These are phyloP conservation scores for Stercorarius parasiticus DNA, from an alignment of 2,113 vertebrate species.

Conservation along the genomic window DNA sequence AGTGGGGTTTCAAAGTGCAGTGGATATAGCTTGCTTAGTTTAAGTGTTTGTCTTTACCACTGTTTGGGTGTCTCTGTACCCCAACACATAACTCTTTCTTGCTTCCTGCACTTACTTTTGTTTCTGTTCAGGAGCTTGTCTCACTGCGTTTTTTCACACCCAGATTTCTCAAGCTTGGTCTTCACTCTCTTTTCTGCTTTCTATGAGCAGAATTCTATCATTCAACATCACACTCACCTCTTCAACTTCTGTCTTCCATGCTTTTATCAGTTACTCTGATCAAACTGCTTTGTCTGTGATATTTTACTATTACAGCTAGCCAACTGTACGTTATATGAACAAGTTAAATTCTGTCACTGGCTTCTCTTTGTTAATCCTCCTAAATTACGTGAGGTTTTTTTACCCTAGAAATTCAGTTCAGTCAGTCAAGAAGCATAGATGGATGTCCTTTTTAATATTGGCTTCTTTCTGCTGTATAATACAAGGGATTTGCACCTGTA, in stretches of 20 bases:
- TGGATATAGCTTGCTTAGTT: neutral
- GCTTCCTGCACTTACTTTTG: neutral
- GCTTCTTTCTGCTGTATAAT: neutral
- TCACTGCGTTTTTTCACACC: neutral
- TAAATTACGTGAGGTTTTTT: neutral
- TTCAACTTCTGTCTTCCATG: neutral
- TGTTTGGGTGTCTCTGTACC: neutral
- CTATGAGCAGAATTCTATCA: neutral
- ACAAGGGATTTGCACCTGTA: neutral
- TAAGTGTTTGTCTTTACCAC: neutral
- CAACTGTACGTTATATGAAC: neutral
- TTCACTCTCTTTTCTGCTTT: neutral
- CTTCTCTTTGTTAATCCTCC: neutral
- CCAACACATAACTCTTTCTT: neutral
- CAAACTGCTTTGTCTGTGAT: neutral
- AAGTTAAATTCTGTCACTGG: neutral
- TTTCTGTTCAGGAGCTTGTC: neutral
- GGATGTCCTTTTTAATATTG: neutral
- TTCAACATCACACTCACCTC: neutral
- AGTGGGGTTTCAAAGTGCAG: neutral
- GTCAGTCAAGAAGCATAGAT: neutral
- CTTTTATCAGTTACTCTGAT: neutral
- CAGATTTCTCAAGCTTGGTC: neutral
- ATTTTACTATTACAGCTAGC: neutral
- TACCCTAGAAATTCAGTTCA: neutral